Percentiles rank a stretch among this genome's conserved stretches.
Conservation (phyloP, 1,140 invertebrate genomes). For the Calliphora vicina region DNA sequence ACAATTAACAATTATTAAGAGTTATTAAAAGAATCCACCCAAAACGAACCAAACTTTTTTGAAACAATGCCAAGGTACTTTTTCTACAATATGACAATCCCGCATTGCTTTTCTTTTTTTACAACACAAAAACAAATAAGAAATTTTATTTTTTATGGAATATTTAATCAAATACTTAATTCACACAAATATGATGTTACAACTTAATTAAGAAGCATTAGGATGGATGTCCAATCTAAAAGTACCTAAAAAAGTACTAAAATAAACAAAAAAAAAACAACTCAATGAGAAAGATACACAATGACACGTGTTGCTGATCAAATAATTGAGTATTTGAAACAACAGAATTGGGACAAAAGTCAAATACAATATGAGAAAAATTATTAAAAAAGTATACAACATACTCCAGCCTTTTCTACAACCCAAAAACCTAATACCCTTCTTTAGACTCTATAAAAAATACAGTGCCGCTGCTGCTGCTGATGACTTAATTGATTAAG, state of each 20-base stretch:
- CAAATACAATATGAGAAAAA: background rate
- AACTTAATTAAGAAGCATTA: slow-evolving; percentile 22
- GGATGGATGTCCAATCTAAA: background rate
- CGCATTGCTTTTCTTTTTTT: slow-evolving; percentile 16
- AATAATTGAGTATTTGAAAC: slow-evolving; percentile 19
- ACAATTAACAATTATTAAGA: background rate
- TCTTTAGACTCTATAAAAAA: background rate
- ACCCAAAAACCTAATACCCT: background rate
- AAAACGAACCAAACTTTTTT: background rate
- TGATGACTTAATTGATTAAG: slow-evolving; percentile 39
- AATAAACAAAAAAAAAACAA: background rate
- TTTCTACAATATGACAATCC: background rate
- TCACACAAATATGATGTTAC: slow-evolving; percentile 18
- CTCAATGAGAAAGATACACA: slow-evolving; percentile 38
- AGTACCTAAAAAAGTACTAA: background rate
- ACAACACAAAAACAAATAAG: background rate
- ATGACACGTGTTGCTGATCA: slow-evolving; percentile 35
- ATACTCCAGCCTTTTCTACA: background rate
- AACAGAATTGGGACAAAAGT: slow-evolving; percentile 21
- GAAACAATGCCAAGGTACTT: background rate
- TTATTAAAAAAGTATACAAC: background rate
- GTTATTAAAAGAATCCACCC: background rate
- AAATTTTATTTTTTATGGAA: background rate
- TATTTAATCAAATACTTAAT: background rate
- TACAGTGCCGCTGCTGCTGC: background rate